Conservation (phyloP, 2,888 invertebrate species). For the Agrotis segetum region DNA sequence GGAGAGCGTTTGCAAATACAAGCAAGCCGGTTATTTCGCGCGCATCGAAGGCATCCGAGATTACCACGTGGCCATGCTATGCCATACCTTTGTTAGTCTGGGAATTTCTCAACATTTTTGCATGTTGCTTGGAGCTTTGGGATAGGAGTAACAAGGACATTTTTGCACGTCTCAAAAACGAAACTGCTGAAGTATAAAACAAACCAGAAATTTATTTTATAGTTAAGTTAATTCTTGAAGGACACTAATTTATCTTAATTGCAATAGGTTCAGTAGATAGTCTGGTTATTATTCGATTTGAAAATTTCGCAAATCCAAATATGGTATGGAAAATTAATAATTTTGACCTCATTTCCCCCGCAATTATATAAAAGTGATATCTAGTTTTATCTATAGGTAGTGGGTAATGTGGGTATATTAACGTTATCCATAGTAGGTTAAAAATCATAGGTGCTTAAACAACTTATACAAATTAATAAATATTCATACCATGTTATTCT, state of each 20-base stretch:
- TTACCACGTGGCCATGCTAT: slow-evolving; percentile 39
- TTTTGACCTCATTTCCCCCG: neutral
- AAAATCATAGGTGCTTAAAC: neutral
- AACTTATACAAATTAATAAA: neutral
- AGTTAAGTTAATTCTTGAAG: neutral
- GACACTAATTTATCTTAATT: neutral
- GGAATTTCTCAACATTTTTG: slow-evolving; percentile 45
- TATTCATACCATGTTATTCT: slow-evolving; percentile 27
- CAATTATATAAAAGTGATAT: neutral
- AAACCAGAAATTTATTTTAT: neutral
- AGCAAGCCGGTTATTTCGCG: slow-evolving; percentile 52
- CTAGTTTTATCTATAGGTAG: neutral
- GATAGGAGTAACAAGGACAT: neutral
- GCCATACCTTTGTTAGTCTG: slow-evolving; percentile 39
- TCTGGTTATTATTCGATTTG: neutral
- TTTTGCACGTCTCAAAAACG: neutral
- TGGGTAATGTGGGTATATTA: no score
- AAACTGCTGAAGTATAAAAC: neutral
- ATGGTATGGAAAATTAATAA: neutral
- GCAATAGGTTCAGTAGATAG: neutral
- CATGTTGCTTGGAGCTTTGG: slow-evolving; percentile 15
- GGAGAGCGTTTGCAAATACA: slow-evolving; percentile 43
- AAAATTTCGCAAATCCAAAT: neutral
- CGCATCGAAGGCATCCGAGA: slow-evolving; percentile 43
- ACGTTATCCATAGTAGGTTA: slow-evolving; percentile 4